Conservation (phyloP, 2,113 vertebrate species). For the Crotalus viridis region DNA sequence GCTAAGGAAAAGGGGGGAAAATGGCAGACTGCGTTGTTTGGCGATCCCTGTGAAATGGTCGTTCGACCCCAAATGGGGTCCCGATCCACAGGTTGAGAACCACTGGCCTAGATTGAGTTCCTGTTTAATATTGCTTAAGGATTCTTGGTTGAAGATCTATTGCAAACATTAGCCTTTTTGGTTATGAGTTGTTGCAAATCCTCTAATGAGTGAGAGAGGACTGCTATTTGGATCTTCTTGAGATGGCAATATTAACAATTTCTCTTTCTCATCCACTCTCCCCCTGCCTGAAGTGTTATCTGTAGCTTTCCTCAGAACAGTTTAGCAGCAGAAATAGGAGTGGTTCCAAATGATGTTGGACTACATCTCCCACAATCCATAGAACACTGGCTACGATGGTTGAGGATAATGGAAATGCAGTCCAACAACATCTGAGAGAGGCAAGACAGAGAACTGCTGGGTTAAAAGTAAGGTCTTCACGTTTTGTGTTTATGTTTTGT, state of each 20-base stretch:
- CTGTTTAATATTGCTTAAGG: neutral
- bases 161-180: neutral
- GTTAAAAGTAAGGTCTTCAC: neutral
- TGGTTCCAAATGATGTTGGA: neutral
- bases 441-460: neutral
- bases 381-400: neutral
- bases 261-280: neutral
- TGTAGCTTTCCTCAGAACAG: neutral
- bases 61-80: no score
- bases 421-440: neutral
- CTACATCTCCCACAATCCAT: neutral
- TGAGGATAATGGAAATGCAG: neutral
- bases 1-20: no score
- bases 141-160: neutral
- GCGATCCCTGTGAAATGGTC: no score
- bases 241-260: neutral
- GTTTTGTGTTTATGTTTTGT: neutral
- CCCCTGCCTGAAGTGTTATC: neutral
- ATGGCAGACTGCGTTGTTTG: no score
- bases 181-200: neutral
- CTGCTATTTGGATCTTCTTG: neutral
- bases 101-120: no score
- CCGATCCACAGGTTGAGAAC: no score
- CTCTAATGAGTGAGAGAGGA: neutral
- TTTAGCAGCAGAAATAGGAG: neutral